A percentile compares a stretch with the other conserved stretches of the same genome.
These are phyloP conservation scores for Papilio polyxenes DNA, from an alignment of 1,140 invertebrate genomes.

Conservation along the genomic window DNA sequence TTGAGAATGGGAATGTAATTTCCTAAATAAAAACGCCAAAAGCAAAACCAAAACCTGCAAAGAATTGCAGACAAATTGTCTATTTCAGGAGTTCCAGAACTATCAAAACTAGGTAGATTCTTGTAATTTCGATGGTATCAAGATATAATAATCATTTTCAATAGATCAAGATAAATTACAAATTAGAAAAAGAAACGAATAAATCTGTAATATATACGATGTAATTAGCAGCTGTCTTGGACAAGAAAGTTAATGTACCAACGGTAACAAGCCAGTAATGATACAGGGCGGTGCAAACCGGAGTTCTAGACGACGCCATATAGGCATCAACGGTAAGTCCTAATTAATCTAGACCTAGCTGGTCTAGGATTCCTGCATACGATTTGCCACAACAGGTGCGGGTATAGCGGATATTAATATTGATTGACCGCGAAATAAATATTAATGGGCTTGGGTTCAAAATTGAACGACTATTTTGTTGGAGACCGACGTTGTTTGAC, in stretches of 20 bases:
- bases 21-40: too few species aligned
- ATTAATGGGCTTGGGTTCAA: slow-evolving; percentile 22
- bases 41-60: too few species aligned
- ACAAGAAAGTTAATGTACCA: slow-evolving; percentile 28
- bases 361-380: slow-evolving; percentile 37
- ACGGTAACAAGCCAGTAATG: slow-evolving; percentile 32
- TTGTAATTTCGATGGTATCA: too few species aligned
- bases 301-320: slow-evolving; percentile 28
- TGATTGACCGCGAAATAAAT: slow-evolving; percentile 26
- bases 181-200: neutral
- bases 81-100: neutral
- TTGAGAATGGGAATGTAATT: too few species aligned
- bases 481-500: neutral
- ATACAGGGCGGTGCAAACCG: slow-evolving; percentile 28
- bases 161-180: slow-evolving; percentile 13
- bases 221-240: slow-evolving; percentile 21
- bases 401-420: slow-evolving; percentile 29
- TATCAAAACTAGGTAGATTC: neutral
- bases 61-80: too few species aligned
- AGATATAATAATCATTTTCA: neutral
- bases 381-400: slow-evolving; percentile 33
- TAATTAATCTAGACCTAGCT: slow-evolving; percentile 47
- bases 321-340: slow-evolving; percentile 45
- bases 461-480: slow-evolving; percentile 16
- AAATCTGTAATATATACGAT: slow-evolving; percentile 24